Base-by-base conservation (phyloP, 2,888 invertebrate species). In the Diplolepis rosae region DNA sequence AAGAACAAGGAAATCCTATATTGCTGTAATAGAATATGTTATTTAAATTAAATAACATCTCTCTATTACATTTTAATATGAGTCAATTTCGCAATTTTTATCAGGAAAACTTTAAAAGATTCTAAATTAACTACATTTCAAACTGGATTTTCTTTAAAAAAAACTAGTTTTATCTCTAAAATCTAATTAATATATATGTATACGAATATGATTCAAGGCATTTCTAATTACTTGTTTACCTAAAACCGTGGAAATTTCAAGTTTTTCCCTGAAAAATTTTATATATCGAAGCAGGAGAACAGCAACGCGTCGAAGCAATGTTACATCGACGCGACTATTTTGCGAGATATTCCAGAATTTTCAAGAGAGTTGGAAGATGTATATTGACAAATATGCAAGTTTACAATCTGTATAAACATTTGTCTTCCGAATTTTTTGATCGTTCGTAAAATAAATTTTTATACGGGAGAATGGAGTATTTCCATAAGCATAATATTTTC, bases 251-350 rank as follows among this genome's bases (percentile, higher is more conserved):
- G 86, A 90, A 88, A 90, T 90, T 90, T 90, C 90, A 88, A 87
- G 90, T 90, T 90, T 90, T 90, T 90, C 90, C 90, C 90, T 90
- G 90, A 90, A 90, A 90, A 90, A 90, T 90, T 90, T 90, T 90
- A 91, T 90, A 90, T 90, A 90, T 90, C 88, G 89, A 89, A 90
- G 77, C 90, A 90, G 90, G 90, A 89, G 81, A 86, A 80, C 89
- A 90, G 87, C 84, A 90, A 73, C 75, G 72, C 68, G 70, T 78
- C 77, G 83, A 82, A 83, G 84, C 81, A 80, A 79, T 78, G 77
- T 82, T 77, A 74, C 80, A 77, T 77, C 76, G 75, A 77, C 80
- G 81, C 80, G 83, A 82, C 84, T 85, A 85, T 84, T 85, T 85
- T 83, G 78, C 79, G 74, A 80, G 79, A 80, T 80, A 80, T 80